These are phyloP conservation scores for Cnemophilus loriae DNA, from an alignment of 2,113 vertebrate genomes.

Conservation along the genomic window DNA sequence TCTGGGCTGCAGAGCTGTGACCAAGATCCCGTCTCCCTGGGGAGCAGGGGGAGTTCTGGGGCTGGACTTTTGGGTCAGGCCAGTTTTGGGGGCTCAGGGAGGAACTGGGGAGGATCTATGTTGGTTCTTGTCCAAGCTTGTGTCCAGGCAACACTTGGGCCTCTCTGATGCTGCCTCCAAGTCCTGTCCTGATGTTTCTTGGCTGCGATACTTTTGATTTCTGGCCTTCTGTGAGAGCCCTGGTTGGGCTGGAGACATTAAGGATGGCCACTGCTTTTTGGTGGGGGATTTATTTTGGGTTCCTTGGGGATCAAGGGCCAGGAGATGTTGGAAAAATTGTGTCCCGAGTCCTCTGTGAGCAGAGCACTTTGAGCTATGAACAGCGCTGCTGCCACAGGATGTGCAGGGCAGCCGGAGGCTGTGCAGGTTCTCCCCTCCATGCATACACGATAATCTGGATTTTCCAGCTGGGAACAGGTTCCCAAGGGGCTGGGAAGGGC, in stretches of 20 bases:
- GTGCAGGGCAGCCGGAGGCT: background rate
- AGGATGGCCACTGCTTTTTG: background rate
- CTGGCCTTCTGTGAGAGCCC: background rate
- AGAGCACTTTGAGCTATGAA: background rate
- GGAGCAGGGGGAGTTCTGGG: background rate
- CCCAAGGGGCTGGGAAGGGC: background rate
- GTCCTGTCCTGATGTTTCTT: background rate
- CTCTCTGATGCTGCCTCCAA: background rate
- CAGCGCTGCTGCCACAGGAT: rapidly evolving
- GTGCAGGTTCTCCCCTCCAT: background rate
- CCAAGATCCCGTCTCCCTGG: rapidly evolving
- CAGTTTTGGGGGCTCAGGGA: background rate
- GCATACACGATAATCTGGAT: background rate
- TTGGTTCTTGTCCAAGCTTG: background rate
- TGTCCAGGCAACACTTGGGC: background rate
- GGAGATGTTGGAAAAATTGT: background rate
- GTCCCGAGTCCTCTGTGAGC: background rate
- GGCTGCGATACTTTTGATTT: rapidly evolving
- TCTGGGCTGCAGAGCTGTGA: background rate
- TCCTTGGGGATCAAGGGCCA: background rate
- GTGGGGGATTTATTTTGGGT: background rate
- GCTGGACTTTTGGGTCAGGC: background rate
- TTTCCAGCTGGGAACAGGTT: constrained; percentile 20
- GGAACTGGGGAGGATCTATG: rapidly evolving
- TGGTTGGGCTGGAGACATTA: background rate